phyloP scores from a whole-genome alignment of 2,888 invertebrate genomes.

The Lochmaea crataegi region DNA sequence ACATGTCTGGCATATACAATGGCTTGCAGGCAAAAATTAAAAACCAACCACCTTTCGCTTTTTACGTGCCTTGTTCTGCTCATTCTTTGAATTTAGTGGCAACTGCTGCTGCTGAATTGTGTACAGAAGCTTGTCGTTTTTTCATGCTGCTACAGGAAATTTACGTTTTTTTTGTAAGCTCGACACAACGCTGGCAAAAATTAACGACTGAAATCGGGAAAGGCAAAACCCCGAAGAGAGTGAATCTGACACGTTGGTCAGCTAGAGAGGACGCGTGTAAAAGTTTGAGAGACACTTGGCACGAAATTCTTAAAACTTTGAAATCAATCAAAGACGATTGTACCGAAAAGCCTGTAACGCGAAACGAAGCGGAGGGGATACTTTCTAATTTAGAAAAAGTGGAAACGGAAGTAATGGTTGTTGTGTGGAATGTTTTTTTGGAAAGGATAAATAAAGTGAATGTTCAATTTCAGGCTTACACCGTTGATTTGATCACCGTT shows the following conservation, averaged over 20 bases:
- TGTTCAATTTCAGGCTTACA: too few species aligned
- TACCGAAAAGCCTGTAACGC: constrained; percentile 29
- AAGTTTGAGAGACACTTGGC: constrained; percentile 35
- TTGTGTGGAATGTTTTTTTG: too few species aligned
- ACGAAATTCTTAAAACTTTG: too few species aligned
- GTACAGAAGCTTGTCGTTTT: constrained; percentile 42
- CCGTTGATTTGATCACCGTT: too few species aligned
- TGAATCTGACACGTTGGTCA: constrained; percentile 34
- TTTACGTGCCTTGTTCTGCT: too few species aligned
- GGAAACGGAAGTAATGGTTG: too few species aligned
- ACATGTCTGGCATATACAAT: too few species aligned
- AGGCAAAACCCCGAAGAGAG: constrained; percentile 15
- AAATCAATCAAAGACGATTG: constrained; percentile 27
- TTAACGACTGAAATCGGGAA: constrained; percentile 8
- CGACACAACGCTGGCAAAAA: constrained; percentile 29
- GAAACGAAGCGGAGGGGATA: constrained; percentile 10
- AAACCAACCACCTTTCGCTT: too few species aligned
- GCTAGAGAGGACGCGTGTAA: constrained; percentile 35
- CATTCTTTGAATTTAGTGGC: too few species aligned
- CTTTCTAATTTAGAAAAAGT: neutral
- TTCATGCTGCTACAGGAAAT: constrained; percentile 21
- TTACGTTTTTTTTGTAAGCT: constrained; percentile 22
- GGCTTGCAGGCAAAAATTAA: too few species aligned
- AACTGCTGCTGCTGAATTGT: too few species aligned
- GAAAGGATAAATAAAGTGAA: too few species aligned